Percentiles rank a stretch among this genome's conserved stretches.
Evolutionary conservation across 2,888 invertebrate genomes (phyloP).

Genomic region (Iphiclides podalirius): DNA sequence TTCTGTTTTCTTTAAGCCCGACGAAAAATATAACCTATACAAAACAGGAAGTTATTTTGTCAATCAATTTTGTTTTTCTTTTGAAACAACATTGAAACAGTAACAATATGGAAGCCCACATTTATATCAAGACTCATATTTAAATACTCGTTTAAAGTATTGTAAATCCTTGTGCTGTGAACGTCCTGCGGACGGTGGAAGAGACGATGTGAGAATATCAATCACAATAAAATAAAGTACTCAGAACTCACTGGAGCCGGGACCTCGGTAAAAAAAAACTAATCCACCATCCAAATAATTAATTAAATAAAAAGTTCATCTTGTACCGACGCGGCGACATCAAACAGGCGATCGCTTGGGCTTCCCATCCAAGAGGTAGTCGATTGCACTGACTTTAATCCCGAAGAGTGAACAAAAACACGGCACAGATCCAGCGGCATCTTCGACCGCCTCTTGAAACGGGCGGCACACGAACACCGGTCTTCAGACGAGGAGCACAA

Average conservation of each 20-base stretch:
- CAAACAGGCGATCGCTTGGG: no score
- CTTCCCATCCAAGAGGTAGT: no score
- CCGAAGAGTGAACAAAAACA: no score
- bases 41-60: not conserved
- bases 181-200: not conserved
- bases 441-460: no score
- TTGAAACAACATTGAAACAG: conserved; percentile 2
- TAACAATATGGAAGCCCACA: conserved; percentile 22
- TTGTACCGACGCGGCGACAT: no score
- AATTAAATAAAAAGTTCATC: not conserved
- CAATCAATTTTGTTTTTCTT: not conserved
- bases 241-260: no score
- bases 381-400: not conserved
- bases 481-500: no score
- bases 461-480: no score
- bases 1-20: no score
- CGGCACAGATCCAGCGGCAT: no score
- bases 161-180: conserved; percentile 7
- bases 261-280: no score
- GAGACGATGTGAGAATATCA: not conserved
- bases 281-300: not conserved
- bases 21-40: not conserved
- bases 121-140: conserved; percentile 3
- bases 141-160: not conserved
- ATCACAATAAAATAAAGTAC: no score